Evolutionary conservation across 1,140 invertebrate species (phyloP).

Genomic region (Pogonus chalceus): DNA sequence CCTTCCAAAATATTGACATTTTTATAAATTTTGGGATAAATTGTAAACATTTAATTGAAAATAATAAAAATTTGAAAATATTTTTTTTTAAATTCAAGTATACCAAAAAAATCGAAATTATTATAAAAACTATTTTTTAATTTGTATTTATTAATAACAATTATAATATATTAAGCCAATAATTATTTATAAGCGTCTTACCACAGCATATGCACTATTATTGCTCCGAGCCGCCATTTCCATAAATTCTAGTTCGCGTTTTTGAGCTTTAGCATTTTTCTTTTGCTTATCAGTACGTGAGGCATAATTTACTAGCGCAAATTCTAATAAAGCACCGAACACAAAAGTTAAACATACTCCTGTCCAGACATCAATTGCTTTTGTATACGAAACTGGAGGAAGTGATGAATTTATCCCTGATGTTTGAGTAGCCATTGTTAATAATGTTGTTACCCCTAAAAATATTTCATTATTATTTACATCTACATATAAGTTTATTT

Average conservation of each 20-base stretch:
- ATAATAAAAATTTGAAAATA: too few relatives aligned
- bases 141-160: too few relatives aligned
- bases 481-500: background rate
- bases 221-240: slow-evolving; percentile 67
- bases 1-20: too few relatives aligned
- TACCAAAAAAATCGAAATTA: too few relatives aligned
- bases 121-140: too few relatives aligned
- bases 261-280: background rate
- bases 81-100: too few relatives aligned
- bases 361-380: slow-evolving; percentile 92
- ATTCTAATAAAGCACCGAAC: slow-evolving; percentile 84
- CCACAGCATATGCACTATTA: slow-evolving; percentile 76
- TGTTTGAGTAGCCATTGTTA: slow-evolving; percentile 91
- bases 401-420: slow-evolving; percentile 89
- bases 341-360: slow-evolving; percentile 90
- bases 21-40: too few relatives aligned
- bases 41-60: too few relatives aligned
- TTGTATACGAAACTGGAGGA: slow-evolving; percentile 88
- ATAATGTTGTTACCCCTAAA: slow-evolving; percentile 76
- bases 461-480: background rate
- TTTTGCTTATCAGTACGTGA: slow-evolving; percentile 73
- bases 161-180: background rate
- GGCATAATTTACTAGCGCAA: slow-evolving; percentile 89
- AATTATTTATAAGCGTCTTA: slow-evolving; percentile 42
- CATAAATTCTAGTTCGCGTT: slow-evolving; percentile 66